These are phyloP conservation scores for Psylliodes chrysocephalus DNA, from an alignment of 2,888 invertebrate species.

Conservation along the genomic window DNA sequence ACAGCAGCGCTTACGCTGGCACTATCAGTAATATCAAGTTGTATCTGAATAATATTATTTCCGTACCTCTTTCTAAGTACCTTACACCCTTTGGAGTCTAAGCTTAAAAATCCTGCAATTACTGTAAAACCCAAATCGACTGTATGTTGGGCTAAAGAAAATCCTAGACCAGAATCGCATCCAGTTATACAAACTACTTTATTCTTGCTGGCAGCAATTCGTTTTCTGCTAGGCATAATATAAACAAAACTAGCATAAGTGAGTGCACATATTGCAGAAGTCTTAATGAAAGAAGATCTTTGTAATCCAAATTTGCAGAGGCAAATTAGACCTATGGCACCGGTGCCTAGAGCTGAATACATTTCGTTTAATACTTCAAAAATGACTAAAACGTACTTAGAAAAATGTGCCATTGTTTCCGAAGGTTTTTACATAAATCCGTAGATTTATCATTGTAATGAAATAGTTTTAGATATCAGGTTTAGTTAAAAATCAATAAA, in stretches of 20 bases:
- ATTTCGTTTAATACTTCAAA: constrained; percentile 61
- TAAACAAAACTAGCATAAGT: constrained; percentile 56
- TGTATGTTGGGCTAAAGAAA: constrained; percentile 73
- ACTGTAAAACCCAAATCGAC: constrained; percentile 76
- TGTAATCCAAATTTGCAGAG: constrained; percentile 57
- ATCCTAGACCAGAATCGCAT: constrained; percentile 88
- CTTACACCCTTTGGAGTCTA: constrained; percentile 71
- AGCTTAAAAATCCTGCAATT: constrained; percentile 78
- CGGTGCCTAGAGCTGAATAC: constrained; percentile 58
- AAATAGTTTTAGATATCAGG: no score
- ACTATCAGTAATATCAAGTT: constrained; percentile 55
- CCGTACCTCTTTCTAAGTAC: constrained; percentile 62
- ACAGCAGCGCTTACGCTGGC: constrained; percentile 61
- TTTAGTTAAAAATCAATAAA: constrained; percentile 9
- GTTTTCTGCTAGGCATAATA: constrained; percentile 46
- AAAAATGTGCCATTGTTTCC: constrained; percentile 43
- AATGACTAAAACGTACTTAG: constrained; percentile 41
- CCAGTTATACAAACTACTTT: constrained; percentile 79
- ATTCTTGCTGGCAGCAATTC: constrained; percentile 49
- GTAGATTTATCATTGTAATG: neutral
- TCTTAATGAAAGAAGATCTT: constrained; percentile 53
- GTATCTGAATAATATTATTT: constrained; percentile 64
- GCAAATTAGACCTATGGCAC: constrained; percentile 57
- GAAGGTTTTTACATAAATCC: neutral
- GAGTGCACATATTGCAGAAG: constrained; percentile 52